Evolutionary conservation across 2,888 invertebrate genomes (phyloP).

Genomic region (Endotricha flammealis): DNA sequence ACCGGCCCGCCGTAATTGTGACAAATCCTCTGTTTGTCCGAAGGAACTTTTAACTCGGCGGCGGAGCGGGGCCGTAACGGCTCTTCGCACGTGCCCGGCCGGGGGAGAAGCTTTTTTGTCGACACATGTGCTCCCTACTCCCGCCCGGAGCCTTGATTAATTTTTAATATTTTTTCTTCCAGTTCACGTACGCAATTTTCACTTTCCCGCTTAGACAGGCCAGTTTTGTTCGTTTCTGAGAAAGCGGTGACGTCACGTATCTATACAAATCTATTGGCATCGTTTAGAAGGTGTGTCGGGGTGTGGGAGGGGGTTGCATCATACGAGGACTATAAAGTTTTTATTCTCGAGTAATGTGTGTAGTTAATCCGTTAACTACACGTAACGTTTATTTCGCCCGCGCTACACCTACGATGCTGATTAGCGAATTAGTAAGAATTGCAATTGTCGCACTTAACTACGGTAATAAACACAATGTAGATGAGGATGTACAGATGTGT

Average conservation of each 20-base stretch:
- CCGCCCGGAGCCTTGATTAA: slow-evolving; percentile 63
- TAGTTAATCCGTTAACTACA: slow-evolving; percentile 52
- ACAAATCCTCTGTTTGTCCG: slow-evolving; percentile 79
- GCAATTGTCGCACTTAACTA: slow-evolving; percentile 64
- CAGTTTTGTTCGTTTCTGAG: slow-evolving; percentile 29
- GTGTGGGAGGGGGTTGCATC: slow-evolving; percentile 27
- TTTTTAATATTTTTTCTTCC: slow-evolving; percentile 78
- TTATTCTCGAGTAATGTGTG: slow-evolving; percentile 57
- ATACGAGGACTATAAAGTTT: slow-evolving; percentile 36
- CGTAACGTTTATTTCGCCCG: slow-evolving; percentile 68
- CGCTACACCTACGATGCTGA: slow-evolving; percentile 75
- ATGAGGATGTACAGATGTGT: slow-evolving; percentile 39
- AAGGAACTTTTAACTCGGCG: slow-evolving; percentile 74
- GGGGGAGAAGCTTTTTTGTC: slow-evolving; percentile 73
- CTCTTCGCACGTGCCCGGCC: slow-evolving; percentile 69
- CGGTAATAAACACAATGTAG: slow-evolving; percentile 60
- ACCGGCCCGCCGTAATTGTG: slow-evolving; percentile 74
- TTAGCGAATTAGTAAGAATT: slow-evolving; percentile 73
- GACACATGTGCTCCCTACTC: slow-evolving; percentile 69
- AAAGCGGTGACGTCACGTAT: slow-evolving; percentile 36
- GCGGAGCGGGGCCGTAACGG: slow-evolving; percentile 64
- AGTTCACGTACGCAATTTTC: slow-evolving; percentile 78
- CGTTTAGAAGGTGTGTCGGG: neutral
- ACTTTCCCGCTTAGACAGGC: slow-evolving; percentile 61
- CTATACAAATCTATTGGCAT: slow-evolving; percentile 40